Evolutionary conservation across 2,888 invertebrate species (phyloP), one percentile per base, ranked within the genome.

Genomic region (Aleiodes leptofemur): DNA sequence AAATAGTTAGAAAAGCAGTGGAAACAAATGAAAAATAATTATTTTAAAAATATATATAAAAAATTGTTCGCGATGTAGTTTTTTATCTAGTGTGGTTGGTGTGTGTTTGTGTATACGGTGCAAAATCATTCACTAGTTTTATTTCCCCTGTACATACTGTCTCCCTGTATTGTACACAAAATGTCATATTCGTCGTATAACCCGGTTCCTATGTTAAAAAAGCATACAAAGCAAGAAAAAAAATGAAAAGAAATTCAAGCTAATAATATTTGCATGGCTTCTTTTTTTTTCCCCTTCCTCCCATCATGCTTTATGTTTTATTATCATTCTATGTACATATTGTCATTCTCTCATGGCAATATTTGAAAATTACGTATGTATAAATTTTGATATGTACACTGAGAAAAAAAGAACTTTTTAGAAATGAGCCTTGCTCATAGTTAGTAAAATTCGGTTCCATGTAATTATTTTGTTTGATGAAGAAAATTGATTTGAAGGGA

Each of bases 31-130:
- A 56, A 57, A 6, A 56, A n/a, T 57, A 13, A 16, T 11, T 14
- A 38, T 51, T 69, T 50, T 43, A 66, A 48, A 72, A 72, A 68
- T 73, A 43, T 43, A 71, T 73, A 7, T 38, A 7, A 53, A 64
- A 53, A 70, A 61, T 72, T 61, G n/a, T 48, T 38, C 57, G 9
- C 38, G 70, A 43, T 69, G 53, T 50, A 68, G 31, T 51, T 66
- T 5, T 66, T 5, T 5, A 8, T 23, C 48, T 64, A 68, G 71
- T 68, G 59, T 68, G 71, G 78, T 79, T 59, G 73, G 77, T 79
- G 79, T 80, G 82, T 81, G 81, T 80, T 80, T 82, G 83, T 81
- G 83, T 82, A 85, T 83, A 82, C 85, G 87, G 87, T 87, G 87
- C 86, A 87, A 87, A 87, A 87, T 87, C 85, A 81, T 78, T 78